Base-by-base conservation (phyloP, 2,888 invertebrate genomes). In the Trichogramma dendrolimi region DNA sequence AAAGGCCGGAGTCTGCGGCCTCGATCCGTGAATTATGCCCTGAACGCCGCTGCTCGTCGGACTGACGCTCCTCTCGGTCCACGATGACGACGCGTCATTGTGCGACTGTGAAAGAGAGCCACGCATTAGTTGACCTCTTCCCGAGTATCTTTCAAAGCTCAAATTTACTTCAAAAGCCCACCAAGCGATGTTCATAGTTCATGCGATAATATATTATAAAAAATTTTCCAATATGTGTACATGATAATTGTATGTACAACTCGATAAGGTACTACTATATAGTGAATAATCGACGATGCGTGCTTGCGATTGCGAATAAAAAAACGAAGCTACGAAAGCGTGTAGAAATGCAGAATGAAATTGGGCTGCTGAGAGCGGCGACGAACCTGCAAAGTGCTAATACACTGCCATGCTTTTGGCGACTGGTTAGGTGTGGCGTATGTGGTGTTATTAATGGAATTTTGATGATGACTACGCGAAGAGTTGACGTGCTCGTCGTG, bases 1-100 rank as follows among this genome's bases (percentile, higher is more conserved):
- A 83, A 96, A 96, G 60, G 92, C 91, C 50, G 96, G 96, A 38
- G 96, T 96, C 77, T 92, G 92, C 40, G 94, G 92, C 64, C 92
- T 84, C 66, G 85, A 83, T 43, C 82, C 82, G 50, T 80, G 77
- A 58, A 83, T 82, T 47, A 77, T 82, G 64, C 84, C 83, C 49
- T 79, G 78, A 11, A 51, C 8, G 0, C 64, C 60, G 10, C 55
- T 48, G 11, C 47, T 47, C 14, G 7, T 27, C 4, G 85, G 85
- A 70, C 83, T 82, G 60, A 84, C 80, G 67, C 87, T 84, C 61
- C 78, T 73, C 70, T 79, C 79, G 62, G 75, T 76, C 83, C 87
- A 88, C 76, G 88, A 86, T 71, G 86, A 86, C 70, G 86, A 84
- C 14, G 87, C 84, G 67, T 90, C 88, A 69, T 76, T 77, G 68